A percentile compares a stretch with the other conserved stretches of the same genome.
Conservation (phyloP, 2,888 invertebrate genomes). For the Leptopilina syphax region DNA sequence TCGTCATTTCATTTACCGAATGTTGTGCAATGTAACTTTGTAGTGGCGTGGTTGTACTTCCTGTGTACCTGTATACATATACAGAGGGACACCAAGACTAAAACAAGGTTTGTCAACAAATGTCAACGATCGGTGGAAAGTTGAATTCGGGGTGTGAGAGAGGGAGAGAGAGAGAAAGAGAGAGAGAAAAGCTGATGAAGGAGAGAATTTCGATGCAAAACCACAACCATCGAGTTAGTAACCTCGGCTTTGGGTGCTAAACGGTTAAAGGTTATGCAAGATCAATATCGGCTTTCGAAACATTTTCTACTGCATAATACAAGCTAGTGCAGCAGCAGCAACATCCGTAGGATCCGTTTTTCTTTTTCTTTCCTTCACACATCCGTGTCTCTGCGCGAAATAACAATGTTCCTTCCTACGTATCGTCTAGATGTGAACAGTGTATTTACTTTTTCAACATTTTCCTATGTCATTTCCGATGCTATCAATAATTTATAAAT, state of each 20-base stretch:
- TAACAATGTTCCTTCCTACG: constrained; percentile 7
- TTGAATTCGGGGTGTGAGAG: constrained; percentile 30
- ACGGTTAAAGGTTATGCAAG: constrained; percentile 40
- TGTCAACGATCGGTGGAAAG: constrained; percentile 33
- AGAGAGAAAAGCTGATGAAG: constrained; percentile 3
- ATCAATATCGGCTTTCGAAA: constrained; percentile 40
- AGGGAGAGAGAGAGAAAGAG: constrained; percentile 13
- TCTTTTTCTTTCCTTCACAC: background rate
- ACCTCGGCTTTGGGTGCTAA: constrained; percentile 39
- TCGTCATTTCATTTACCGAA: constrained; percentile 20
- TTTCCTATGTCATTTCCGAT: too few species aligned
- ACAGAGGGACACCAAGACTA: background rate
- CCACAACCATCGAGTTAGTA: constrained; percentile 20
- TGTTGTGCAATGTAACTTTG: constrained; percentile 29
- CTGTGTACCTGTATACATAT: background rate
- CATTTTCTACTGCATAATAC: constrained; percentile 37
- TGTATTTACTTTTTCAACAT: background rate
- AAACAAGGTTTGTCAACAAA: constrained; percentile 33
- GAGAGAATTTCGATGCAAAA: constrained; percentile 34
- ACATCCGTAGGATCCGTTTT: background rate
- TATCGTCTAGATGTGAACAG: background rate
- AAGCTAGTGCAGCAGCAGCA: background rate
- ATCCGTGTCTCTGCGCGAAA: constrained; percentile 14
- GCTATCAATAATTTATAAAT: too few species aligned
- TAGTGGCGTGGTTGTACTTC: background rate